Evolutionary conservation across 2,888 invertebrate species (phyloP), one percentile per base, ranked within the genome.

Genomic region (Drosophila mimica): DNA sequence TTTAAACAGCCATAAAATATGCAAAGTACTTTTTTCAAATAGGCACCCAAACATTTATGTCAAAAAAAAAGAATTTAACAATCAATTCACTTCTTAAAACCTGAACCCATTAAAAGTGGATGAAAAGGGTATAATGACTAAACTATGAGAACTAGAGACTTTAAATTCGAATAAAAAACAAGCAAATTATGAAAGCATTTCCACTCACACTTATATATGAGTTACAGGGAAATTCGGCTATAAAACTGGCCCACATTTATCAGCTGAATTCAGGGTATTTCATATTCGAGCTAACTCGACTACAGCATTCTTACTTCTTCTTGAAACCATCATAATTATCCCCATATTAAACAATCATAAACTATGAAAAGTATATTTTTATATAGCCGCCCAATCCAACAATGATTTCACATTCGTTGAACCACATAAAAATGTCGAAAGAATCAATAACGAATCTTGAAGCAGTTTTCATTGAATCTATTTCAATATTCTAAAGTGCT

Each of bases 1-100:
- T 40, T 63, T 34, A 59, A 56, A 49, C 15, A 30, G 25, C 57
- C 76, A 31, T 76, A 56, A 76, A 79, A 52, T 51, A 46, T 13
- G 9, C 34, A 38, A 40, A 56, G 20, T 38, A 34, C 20, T 20
- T 64, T 38, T 34, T 36, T 46, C 20, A 20, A 13, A 33, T 3
- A 20, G 8, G 43, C 6, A 13, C 28, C 20, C 20, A 13, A 43
- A 43, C 20, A 20, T 46, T 46, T 20, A 7, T 1, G 20, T 20
- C 13, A 13, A 20, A 7, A 13, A 46, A 4, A 11, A n/a, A 2
- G 9, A 9, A 40, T 36, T 40, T 40, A 40, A 40, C n/a, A 40
- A 40, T 5, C n/a, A n/a, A 9, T 40, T 9, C 4, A 4, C 4
- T 38, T 38, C 17, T 9, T 40, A 40, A n/a, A 40, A n/a, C 0